phyloP scores from a whole-genome alignment of 2,797 vertebrate genomes.

The Sylvilagus floridanus region DNA sequence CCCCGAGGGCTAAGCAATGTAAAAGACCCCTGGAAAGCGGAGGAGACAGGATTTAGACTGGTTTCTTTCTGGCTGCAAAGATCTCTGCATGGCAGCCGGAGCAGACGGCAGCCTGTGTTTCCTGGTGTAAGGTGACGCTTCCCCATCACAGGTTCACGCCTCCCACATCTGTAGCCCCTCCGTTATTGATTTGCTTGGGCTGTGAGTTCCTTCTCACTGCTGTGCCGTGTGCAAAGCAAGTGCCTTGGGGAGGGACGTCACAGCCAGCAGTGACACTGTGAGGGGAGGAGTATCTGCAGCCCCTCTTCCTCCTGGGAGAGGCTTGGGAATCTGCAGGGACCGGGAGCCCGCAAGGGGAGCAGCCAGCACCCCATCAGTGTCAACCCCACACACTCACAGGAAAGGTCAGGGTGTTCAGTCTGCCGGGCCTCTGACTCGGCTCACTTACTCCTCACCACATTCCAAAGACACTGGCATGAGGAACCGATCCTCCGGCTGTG shows the following conservation, averaged over 20 bases:
- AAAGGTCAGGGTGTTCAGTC: too few relatives aligned
- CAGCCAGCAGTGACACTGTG: neutral
- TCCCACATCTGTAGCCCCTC: neutral
- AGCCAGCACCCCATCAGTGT: accelerated
- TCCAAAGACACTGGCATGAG: neutral
- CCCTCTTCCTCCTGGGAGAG: neutral
- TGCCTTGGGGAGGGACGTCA: neutral
- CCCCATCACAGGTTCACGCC: neutral
- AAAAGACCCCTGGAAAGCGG: neutral
- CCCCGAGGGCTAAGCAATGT: neutral
- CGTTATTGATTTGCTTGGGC: accelerated
- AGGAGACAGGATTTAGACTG: neutral
- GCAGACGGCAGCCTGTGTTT: neutral
- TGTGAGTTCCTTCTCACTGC: neutral
- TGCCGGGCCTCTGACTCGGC: neutral
- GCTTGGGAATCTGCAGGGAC: neutral
- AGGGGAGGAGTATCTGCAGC: neutral
- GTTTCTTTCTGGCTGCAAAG: neutral
- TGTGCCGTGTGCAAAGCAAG: too few relatives aligned
- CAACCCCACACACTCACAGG: accelerated
- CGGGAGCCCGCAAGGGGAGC: neutral
- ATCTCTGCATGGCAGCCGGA: neutral
- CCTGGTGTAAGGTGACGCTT: neutral
- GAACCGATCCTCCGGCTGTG: neutral
- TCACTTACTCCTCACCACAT: neutral